Conservation (phyloP, 2,888 invertebrate species). For the Neuroscelio doddi region DNA sequence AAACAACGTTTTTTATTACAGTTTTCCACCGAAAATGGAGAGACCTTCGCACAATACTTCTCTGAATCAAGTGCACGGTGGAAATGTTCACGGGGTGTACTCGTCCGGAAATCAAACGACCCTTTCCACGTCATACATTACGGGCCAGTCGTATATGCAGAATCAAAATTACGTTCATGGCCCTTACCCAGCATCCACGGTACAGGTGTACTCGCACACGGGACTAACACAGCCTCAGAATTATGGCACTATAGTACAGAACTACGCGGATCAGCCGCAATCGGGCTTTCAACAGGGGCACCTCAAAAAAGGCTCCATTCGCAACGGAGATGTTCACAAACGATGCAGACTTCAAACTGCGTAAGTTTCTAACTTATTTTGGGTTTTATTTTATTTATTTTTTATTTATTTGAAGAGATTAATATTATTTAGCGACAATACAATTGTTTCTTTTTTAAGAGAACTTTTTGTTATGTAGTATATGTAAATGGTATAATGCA, state of each 20-base stretch:
- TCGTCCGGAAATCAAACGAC: conserved; percentile 66
- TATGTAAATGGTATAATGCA: too few relatives aligned
- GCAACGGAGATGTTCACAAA: conserved; percentile 77
- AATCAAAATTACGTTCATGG: conserved; percentile 66
- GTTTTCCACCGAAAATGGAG: conserved; percentile 70
- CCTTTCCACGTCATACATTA: conserved; percentile 68
- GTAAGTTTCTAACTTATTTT: conserved; percentile 74
- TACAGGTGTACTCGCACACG: conserved; percentile 62
- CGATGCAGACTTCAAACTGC: conserved; percentile 79
- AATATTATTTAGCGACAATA: too few relatives aligned
- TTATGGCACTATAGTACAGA: conserved; percentile 68
- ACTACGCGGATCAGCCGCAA: conserved; percentile 66
- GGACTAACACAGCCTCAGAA: conserved; percentile 66
- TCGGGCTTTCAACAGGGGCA: conserved; percentile 73
- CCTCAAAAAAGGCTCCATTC: conserved; percentile 78
- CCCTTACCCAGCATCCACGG: conserved; percentile 58
- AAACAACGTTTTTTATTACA: conserved; percentile 46
- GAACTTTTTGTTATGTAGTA: too few relatives aligned
- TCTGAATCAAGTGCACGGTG: conserved; percentile 61
- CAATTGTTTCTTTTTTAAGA: too few relatives aligned
- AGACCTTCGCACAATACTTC: conserved; percentile 62
- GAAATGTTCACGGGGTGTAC: conserved; percentile 63
- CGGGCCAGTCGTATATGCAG: conserved; percentile 70
- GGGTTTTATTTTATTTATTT: too few relatives aligned
- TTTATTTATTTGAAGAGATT: too few relatives aligned